Base-by-base conservation (phyloP, 2,113 vertebrate genomes). In the Nannospalax galili region DNA sequence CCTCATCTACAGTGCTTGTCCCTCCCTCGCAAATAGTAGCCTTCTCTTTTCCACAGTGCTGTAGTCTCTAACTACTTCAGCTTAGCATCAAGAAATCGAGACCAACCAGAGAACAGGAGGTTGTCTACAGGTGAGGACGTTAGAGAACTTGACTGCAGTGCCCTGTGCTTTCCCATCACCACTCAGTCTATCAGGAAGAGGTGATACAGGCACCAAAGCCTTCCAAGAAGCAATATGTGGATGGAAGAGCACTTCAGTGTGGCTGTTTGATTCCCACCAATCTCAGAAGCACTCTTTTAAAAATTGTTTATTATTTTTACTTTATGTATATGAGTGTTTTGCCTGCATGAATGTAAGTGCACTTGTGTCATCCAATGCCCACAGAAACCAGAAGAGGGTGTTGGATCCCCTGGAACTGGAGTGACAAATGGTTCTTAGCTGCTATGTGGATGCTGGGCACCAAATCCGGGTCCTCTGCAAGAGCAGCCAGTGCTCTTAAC, bases 171-270 rank as follows among this genome's bases (percentile, higher is more conserved):
- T 52, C 48, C 6, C 48, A 52, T 52, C 6, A 17, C 19, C 24
- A 65, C 48, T 89, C 37, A 35, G 15, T 70, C 74, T 60, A 48
- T 91, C 30, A 58, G 64, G 60, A 64, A 64, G 65, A 70, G 85
- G 87, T 79, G 35, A 94, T 80, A 58, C 30, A 67, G 74, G 65
- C 92, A 92, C 12, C 93, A 79, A 94, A 84, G 35, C 26, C 62
- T 89, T 35, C 6, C 26, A 72, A 78, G 52, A 84, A 95, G 82
- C 85, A 14, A 4, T 92, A 30, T 8, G 26, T 2, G 19, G 24
- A 35, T 26, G 62, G 48, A 84, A 90, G 67, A 56, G 42, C 10
- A 90, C 28, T 42, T 32, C 28, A 84, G 5, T 75, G 9, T 32
- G 52, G 12, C 30, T 88, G 37, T 87, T 60, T 77, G 42, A 80